These are phyloP conservation scores for Campoplex capitator DNA, from an alignment of 2,888 invertebrate species.

Conservation along the genomic window DNA sequence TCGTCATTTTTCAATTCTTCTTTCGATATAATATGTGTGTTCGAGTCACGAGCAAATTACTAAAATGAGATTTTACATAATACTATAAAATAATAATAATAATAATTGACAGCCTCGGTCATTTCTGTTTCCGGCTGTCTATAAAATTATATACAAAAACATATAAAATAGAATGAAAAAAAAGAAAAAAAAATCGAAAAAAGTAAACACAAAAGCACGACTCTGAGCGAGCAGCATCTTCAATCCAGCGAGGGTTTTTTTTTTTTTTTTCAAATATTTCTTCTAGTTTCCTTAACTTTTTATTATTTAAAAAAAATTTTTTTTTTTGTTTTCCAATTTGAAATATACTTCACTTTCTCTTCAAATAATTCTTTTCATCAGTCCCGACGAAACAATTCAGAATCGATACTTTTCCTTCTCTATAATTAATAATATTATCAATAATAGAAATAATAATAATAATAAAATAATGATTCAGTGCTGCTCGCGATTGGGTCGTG, in stretches of 20 bases:
- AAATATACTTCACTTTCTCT: not conserved
- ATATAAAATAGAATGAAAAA: constrained; percentile 48
- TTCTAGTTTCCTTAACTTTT: not conserved
- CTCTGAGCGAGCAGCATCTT: constrained; percentile 66
- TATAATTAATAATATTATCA: constrained; percentile 60
- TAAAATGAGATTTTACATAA: constrained; percentile 24
- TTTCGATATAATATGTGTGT: not conserved
- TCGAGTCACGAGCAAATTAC: constrained; percentile 9
- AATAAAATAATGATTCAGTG: constrained; percentile 61
- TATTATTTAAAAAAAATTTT: constrained; percentile 11
- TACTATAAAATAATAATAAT: constrained; percentile 45
- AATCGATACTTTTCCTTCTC: constrained; percentile 32
- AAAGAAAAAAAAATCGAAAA: constrained; percentile 57
- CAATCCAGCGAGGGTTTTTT: constrained; percentile 53
- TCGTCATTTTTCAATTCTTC: not conserved
- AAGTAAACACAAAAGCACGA: constrained; percentile 53
- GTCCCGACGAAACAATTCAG: constrained; percentile 48
- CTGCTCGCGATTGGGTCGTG: constrained; percentile 65
- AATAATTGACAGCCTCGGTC: constrained; percentile 47
- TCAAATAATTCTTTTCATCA: constrained; percentile 13
- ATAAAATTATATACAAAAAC: constrained; percentile 69
- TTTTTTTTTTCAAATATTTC: constrained; percentile 14
- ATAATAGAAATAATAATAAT: constrained; percentile 62
- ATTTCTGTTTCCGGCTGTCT: constrained; percentile 30
- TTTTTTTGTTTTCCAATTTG: constrained; percentile 14